Evolutionary conservation across 1,140 invertebrate species (phyloP), one percentile per base, ranked within the genome.

Genomic region (Drosophila suzukii): DNA sequence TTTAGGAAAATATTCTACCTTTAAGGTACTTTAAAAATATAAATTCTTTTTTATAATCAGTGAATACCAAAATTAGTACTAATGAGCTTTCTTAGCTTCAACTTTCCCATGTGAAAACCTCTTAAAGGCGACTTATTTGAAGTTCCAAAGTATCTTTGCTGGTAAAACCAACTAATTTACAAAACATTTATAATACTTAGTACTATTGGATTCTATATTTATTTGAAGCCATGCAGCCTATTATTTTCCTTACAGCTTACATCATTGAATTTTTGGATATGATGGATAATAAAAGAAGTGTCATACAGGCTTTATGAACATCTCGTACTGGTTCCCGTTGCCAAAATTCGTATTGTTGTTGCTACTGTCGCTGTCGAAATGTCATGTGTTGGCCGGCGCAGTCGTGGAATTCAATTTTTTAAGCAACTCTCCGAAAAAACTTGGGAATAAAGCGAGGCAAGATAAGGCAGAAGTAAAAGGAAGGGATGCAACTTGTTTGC

Each of bases 401-500:
- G 77, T 54, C 47, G 36, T 66, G 56, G 81, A 81, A 84, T 85
- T 74, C 36, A 62, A 65, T 62, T 75, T 73, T 81, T 84, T 60
- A 24, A 67, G 51, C 44, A 46, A 24, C 44, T 46, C 44, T 24
- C 4, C 10, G 20, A 51, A 17, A n/a, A 41, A 62, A 57, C 10
- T 34, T 49, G 24, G 34, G 13, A 72, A 59, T 38, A 30, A 72
- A 49, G 17, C 36, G 39, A 32, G 49, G 11, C 38, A 13, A 38
- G 65, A 57, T 55, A 36, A 49, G 36, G 30, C 39, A 11, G 46
- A 34, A 68, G 12, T 54, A 12, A 34, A 17, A 12, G 20, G 12
- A 43, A 38, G 51, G 58, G 59, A 79, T 32, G 53, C 49, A 71
- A 68, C 59, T 80, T 71, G 60, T 73, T 63, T 62, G 46, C 8